Base-by-base conservation (phyloP, 1,140 invertebrate genomes). In the Drosophila sucinea region DNA sequence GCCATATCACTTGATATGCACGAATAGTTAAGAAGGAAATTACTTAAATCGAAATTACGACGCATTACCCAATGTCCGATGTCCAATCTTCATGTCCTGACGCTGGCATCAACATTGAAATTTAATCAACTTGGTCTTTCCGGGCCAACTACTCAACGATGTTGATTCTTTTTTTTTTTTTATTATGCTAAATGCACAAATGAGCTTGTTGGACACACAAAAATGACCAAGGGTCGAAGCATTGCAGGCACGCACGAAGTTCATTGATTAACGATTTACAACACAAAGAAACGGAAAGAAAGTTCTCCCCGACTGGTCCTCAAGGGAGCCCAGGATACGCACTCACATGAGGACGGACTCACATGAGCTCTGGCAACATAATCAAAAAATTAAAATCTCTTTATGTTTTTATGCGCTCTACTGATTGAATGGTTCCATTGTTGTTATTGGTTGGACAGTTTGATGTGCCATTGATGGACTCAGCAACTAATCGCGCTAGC, bases 381-480 rank as follows among this genome's bases (percentile, higher is more conserved):
- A 91, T 91, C 89, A 91, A 91, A 91, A 91, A 91, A 91, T 91
- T 91, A 91, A 91, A 91, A 91, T 91, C 89, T 91, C 90, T 91
- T 91, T 91, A 91, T 91, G 73, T 90, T 77, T 82, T 85, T 81
- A 83, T 85, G 75, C 79, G 44, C 84, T 84, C 44, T 51, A 51
- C 81, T 91, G 89, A 91, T 91, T 91, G 89, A 91, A 91, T 91
- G 89, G 81, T 84, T 89, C 90, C 63, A 90, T 91, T 91, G 87
- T 90, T 87, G 73, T 76, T 84, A 87, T 78, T 87, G 80, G 70
- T 74, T 60, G 84, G 80, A 87, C 80, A 87, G 84, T 81, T 87
- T 87, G 84, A 89, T 87, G 84, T 89, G 73, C 80, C 70, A 60
- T 87, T 87, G 84, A 87, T 90, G 87, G 81, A 57, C 78, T 86